Conservation (phyloP, 2,113 vertebrate genomes). For the Agelaius phoeniceus region DNA sequence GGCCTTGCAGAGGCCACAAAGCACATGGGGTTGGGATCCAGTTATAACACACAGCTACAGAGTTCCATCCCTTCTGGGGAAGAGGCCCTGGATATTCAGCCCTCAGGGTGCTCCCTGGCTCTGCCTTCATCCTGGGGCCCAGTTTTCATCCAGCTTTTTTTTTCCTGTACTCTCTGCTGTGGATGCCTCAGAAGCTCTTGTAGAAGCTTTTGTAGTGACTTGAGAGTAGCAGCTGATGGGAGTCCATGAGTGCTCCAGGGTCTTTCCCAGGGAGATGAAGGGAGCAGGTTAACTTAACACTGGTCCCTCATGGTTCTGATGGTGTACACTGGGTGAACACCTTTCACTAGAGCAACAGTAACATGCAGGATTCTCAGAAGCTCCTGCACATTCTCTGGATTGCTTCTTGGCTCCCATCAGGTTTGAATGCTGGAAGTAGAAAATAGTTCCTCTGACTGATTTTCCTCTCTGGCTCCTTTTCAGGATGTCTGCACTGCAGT, state of each 20-base stretch:
- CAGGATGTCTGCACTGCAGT: slow-evolving; percentile 90
- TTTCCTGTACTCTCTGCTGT: background rate
- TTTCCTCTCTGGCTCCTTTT: background rate
- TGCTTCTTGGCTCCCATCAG: background rate
- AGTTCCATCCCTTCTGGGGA: background rate
- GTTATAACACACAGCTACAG: background rate
- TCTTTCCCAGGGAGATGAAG: background rate
- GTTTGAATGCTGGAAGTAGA: background rate
- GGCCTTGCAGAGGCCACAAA: background rate
- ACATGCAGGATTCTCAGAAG: background rate
- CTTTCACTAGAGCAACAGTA: background rate
- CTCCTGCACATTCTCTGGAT: background rate
- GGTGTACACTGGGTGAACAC: background rate
- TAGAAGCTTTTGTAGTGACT: background rate
- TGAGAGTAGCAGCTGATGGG: background rate
- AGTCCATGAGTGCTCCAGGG: background rate
- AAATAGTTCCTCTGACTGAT: background rate
- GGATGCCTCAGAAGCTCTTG: background rate
- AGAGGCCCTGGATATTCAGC: background rate
- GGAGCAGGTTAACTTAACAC: background rate
- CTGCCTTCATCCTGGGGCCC: background rate
- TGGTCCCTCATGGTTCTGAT: background rate
- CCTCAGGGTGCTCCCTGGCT: background rate
- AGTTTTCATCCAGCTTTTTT: background rate
- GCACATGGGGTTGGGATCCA: background rate